phyloP scores from a whole-genome alignment of 2,113 vertebrate genomes.

The Catharus minimus region DNA sequence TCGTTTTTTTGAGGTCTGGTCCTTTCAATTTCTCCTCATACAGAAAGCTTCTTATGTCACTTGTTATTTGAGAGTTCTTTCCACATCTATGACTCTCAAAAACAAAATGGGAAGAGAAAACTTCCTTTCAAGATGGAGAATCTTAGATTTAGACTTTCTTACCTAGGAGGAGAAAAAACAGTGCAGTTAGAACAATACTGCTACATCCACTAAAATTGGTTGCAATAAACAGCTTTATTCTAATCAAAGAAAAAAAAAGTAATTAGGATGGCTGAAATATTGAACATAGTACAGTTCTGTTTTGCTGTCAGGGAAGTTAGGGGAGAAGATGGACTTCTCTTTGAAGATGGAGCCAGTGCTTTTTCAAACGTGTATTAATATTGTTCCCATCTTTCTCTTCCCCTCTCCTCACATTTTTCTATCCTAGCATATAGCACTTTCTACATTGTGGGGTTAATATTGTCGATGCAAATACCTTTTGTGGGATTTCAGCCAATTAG shows the following conservation, averaged over 20 bases:
- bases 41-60: neutral
- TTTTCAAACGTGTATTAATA: neutral
- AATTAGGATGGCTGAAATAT: neutral
- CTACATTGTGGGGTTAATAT: constrained; percentile 95
- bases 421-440: constrained; percentile 94
- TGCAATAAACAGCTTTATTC: neutral
- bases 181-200: neutral
- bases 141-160: neutral
- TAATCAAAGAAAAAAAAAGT: neutral
- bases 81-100: neutral
- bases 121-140: neutral
- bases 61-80: neutral
- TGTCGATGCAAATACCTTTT: constrained; percentile 97
- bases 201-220: neutral
- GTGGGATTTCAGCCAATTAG: constrained; percentile 97
- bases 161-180: neutral
- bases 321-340: neutral
- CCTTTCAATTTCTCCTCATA: neutral
- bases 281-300: neutral
- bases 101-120: neutral
- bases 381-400: neutral
- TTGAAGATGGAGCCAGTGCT: neutral
- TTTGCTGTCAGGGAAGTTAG: neutral
- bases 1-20: neutral
- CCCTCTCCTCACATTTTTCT: neutral